These are phyloP conservation scores for Proterorhinus semilunaris DNA, from an alignment of 2,113 vertebrate species.

Conservation along the genomic window DNA sequence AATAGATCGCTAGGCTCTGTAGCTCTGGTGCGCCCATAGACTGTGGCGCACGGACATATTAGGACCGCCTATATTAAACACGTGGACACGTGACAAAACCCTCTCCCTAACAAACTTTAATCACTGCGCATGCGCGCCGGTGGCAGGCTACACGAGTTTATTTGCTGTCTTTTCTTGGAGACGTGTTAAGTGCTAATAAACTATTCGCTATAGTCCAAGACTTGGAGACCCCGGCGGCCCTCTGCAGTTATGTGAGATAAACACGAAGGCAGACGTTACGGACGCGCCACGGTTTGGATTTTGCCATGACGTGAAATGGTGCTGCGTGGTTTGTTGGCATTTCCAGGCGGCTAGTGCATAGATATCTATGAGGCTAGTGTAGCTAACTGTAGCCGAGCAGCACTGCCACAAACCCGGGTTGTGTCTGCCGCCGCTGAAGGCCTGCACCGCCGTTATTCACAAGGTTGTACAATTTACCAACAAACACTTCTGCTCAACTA, in stretches of 20 bases:
- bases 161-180: constrained; percentile 43
- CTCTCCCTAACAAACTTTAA: constrained; percentile 16
- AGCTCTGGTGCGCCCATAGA: neutral
- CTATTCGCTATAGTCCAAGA: neutral
- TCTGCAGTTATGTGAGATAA: neutral
- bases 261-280: neutral
- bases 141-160: constrained; percentile 65
- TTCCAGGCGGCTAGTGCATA: constrained; percentile 45
- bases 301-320: constrained; percentile 59
- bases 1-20: constrained; percentile 20
- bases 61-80: constrained; percentile 10
- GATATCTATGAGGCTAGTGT: constrained; percentile 37
- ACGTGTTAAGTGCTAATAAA: neutral
- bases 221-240: neutral
- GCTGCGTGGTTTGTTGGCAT: constrained; percentile 54
- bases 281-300: constrained; percentile 5
- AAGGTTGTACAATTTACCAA: neutral
- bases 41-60: neutral
- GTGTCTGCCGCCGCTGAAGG: neutral
- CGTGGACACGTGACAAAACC: constrained; percentile 18
- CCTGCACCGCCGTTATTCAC: constrained; percentile 3
- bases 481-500: neutral
- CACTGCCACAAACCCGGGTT: constrained; percentile 11
- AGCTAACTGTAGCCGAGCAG: constrained; percentile 30
- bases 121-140: constrained; percentile 59